Percentiles rank a stretch among this genome's conserved stretches.
Evolutionary conservation across 2,113 vertebrate genomes (phyloP).

Genomic region (Hippocampus mohnikei): DNA sequence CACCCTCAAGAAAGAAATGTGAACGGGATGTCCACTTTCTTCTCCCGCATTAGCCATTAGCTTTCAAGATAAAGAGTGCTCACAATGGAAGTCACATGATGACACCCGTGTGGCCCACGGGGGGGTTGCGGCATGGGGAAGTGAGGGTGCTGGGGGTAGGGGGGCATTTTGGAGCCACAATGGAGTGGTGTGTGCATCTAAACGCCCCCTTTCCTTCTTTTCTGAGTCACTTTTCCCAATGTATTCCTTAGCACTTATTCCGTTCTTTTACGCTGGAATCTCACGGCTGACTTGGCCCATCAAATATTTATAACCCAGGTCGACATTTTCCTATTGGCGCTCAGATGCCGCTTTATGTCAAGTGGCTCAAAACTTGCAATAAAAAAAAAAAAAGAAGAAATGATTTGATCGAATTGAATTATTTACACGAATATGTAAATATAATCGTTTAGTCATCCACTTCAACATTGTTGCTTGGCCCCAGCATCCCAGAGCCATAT

Average conservation of each 20-base stretch:
- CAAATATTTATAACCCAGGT: conserved; percentile 48
- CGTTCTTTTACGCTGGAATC: conserved; percentile 7
- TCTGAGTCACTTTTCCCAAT: conserved; percentile 40
- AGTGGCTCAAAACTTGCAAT: not conserved
- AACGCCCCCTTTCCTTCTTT: conserved; percentile 79
- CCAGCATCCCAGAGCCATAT: not conserved
- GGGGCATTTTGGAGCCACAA: conserved; percentile 91
- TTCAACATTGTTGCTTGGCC: no score
- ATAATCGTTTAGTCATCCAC: not conserved
- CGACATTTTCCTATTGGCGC: conserved; percentile 86
- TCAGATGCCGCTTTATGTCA: conserved; percentile 92
- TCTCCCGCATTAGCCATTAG: conserved; percentile 80
- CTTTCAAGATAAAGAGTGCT: conserved; percentile 76
- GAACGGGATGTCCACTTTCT: conserved; percentile 83
- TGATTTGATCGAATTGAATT: not conserved
- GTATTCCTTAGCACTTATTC: conserved; percentile 8
- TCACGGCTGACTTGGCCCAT: not conserved
- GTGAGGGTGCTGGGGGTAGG: conserved; percentile 31
- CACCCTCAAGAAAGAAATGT: conserved; percentile 83
- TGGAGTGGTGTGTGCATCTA: conserved; percentile 84
- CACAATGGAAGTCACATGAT: conserved; percentile 95
- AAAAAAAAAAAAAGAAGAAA: not conserved
- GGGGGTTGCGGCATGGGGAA: conserved; percentile 76
- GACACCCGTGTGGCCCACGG: conserved; percentile 68
- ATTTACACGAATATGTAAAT: not conserved